Conservation (phyloP, 2,888 invertebrate species). For the Drosophila pseudotalamancana region DNA sequence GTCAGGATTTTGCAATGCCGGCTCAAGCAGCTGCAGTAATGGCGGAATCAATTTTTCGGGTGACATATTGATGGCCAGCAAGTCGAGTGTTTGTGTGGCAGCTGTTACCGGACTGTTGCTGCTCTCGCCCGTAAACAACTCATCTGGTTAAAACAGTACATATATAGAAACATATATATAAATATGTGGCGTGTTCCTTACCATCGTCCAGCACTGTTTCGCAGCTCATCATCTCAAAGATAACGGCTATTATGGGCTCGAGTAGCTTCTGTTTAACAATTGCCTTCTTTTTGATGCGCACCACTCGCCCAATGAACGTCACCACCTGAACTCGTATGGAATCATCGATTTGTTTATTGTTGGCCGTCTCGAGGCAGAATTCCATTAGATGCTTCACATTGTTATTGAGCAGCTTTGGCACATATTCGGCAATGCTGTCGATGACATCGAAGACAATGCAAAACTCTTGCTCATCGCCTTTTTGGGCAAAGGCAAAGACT, state of each 20-base stretch:
- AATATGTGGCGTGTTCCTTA: too few relatives aligned
- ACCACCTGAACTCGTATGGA: constrained; percentile 89
- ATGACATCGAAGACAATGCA: constrained; percentile 82
- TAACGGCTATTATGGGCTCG: constrained; percentile 88
- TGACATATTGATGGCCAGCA: constrained; percentile 89
- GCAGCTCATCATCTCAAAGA: constrained; percentile 89
- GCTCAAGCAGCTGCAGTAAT: constrained; percentile 88
- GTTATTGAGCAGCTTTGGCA: constrained; percentile 84
- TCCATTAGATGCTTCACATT: constrained; percentile 88
- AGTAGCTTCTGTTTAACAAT: constrained; percentile 89
- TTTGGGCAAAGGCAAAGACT: constrained; percentile 86
- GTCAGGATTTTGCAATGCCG: constrained; percentile 87
- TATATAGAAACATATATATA: too few relatives aligned
- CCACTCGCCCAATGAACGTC: constrained; percentile 88
- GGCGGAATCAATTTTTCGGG: constrained; percentile 91
- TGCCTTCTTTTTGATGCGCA: constrained; percentile 89
- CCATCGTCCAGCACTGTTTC: constrained; percentile 87
- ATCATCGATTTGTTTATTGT: constrained; percentile 86
- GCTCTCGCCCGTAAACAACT: constrained; percentile 88
- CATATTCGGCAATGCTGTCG: constrained; percentile 82
- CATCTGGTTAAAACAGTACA: constrained; percentile 85
- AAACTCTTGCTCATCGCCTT: constrained; percentile 85
- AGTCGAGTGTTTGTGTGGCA: constrained; percentile 90
- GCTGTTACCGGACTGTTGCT: constrained; percentile 88
- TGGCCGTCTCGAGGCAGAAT: constrained; percentile 88